phyloP scores from a whole-genome alignment of 2,113 vertebrate species.

The Salminus brasiliensis region DNA sequence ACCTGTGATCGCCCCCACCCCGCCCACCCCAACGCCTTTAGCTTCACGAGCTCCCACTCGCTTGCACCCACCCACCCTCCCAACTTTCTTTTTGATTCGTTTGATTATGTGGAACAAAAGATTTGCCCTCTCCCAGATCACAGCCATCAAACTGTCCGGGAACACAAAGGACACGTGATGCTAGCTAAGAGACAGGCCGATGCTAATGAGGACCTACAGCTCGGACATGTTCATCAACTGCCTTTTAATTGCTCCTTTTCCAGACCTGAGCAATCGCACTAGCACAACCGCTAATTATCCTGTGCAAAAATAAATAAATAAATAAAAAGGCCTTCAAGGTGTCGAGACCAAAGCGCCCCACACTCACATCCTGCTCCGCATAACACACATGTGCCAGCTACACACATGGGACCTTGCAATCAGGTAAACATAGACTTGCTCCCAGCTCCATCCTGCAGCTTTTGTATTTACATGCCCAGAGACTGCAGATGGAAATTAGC shows the following conservation, averaged over 20 bases:
- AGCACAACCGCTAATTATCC: constrained; percentile 19
- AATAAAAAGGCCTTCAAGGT: neutral
- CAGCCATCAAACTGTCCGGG: constrained; percentile 23
- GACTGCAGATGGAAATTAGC: neutral
- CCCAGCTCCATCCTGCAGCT: neutral
- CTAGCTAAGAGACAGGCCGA: constrained; percentile 29
- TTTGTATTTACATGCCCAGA: neutral
- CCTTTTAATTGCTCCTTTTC: constrained; percentile 28
- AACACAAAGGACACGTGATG: constrained; percentile 15
- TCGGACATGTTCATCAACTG: constrained; percentile 26
- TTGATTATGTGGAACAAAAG: constrained; percentile 27
- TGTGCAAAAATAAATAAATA: no score
- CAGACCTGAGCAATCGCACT: neutral
- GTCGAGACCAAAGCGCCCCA: neutral
- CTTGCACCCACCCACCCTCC: neutral
- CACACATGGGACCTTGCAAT: neutral
- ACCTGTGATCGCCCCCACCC: neutral
- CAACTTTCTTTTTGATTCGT: constrained; percentile 17
- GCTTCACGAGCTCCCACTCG: neutral
- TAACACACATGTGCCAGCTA: neutral
- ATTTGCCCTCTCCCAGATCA: neutral
- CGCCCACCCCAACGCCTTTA: neutral
- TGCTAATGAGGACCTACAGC: constrained; percentile 26
- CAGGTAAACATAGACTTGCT: no score
- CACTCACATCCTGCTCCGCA: neutral